Base-by-base conservation (phyloP, 2,113 vertebrate genomes). In the Halcyon senegalensis region DNA sequence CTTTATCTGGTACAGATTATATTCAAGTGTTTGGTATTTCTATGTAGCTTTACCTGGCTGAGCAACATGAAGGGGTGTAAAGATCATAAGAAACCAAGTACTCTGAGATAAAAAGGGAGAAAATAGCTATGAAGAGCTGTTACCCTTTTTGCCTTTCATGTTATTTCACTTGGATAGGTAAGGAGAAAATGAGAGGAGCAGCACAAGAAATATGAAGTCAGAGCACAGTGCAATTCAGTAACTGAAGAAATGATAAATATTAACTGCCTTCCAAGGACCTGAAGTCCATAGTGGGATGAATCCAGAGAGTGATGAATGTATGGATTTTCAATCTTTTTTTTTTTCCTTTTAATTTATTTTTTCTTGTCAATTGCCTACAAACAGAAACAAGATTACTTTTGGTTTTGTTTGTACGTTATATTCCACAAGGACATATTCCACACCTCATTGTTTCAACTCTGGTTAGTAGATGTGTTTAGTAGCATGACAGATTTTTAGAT, bases 191-290 rank as follows among this genome's bases (percentile, higher is more conserved):
- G 10, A 82, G n/a, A 64, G 27, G 7, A 91, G 58, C n/a, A 73
- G 58, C 53, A 72, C 41, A 69, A 94, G 46, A 77, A 97, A 96
- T 93, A 94, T 53, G 53, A 95, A 97, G 84, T 93, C 63, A 84
- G 84, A 97, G 31, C 73, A 80, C 73, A 95, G 53, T 85, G 43
- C 66, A 94, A 64, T 56, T 24, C 41, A 94, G 63, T n/a, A 97
- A 37, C 39, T 69, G 76, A 84, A 75, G 27, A n/a, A 8, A 23
- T 96, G 63, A 94, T 89, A 97, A 96, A 94, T 90, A 96, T 56
- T 89, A 78, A 58, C 67, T 58, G 21, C 67, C 74, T 91, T 93
- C 64, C 48, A 79, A 78, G n/a, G 80, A 89, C 27, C 44, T 75
- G 31, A 83, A 94, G 33, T 89, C 51, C 51, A 53, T 12, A 53